Percentiles rank a stretch among this genome's conserved stretches.
Evolutionary conservation across 2,797 vertebrate species (phyloP).

Genomic region (Mormyrus proboscirostris): DNA sequence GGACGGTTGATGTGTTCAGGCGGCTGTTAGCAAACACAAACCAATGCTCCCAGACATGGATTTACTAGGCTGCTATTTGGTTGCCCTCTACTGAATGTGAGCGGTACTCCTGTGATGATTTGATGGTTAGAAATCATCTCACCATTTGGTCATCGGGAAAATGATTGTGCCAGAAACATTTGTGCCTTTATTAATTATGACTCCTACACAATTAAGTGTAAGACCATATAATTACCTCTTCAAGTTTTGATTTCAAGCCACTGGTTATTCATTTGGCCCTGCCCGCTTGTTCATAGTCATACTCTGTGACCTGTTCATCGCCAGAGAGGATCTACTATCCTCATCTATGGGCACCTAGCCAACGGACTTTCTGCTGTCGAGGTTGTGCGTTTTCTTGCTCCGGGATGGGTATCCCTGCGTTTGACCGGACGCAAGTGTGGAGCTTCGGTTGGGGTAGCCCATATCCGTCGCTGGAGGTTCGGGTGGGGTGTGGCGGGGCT

Average conservation of each 20-base stretch:
- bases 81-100: slow-evolving; percentile 10
- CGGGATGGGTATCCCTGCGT: neutral
- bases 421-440: neutral
- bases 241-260: neutral
- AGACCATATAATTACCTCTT: neutral
- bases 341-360: neutral
- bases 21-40: slow-evolving; percentile 37
- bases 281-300: neutral
- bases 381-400: neutral
- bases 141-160: neutral
- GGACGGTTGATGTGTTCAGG: slow-evolving; percentile 36
- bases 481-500: neutral
- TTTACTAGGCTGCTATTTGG: neutral
- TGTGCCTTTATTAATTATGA: neutral
- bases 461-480: neutral
- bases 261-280: neutral
- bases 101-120: too few species aligned
- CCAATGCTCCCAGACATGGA: slow-evolving; percentile 26
- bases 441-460: neutral
- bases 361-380: neutral
- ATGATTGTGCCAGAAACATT: neutral
- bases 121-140: neutral
- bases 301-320: neutral
- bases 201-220: neutral
- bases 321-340: neutral